Conservation (phyloP, 2,888 invertebrate genomes). For the Linyphia triangularis region DNA sequence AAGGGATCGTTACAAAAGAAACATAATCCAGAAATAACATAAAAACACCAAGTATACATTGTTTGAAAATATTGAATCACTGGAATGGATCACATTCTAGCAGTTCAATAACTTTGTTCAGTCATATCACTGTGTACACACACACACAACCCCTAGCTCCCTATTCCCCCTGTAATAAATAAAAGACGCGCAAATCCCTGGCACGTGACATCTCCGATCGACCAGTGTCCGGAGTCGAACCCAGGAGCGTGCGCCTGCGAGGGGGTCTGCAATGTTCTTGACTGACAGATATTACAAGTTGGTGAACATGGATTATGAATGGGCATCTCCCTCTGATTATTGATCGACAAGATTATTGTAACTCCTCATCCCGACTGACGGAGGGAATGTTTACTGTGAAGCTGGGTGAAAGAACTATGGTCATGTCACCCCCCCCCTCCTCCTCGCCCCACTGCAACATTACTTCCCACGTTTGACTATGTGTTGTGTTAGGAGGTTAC, state of each 20-base stretch:
- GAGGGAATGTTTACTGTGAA: constrained; percentile 52
- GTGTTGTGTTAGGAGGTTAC: no score
- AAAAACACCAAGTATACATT: no score
- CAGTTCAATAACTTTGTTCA: no score
- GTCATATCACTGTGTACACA: neutral
- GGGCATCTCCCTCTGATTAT: constrained; percentile 36
- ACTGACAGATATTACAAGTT: constrained; percentile 73
- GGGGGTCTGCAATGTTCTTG: constrained; percentile 36
- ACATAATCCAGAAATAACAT: no score
- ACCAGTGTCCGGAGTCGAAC: neutral
- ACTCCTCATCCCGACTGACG: constrained; percentile 40
- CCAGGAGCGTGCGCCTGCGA: neutral
- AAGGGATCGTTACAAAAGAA: no score
- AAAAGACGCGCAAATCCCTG: constrained; percentile 10
- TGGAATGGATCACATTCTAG: no score
- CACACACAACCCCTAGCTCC: no score
- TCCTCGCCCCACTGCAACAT: no score
- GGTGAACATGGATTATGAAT: constrained; percentile 71
- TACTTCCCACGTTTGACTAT: no score
- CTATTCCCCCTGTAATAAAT: constrained; percentile 11
- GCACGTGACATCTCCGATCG: constrained; percentile 2
- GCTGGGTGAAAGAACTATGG: constrained; percentile 11
- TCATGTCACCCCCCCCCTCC: neutral
- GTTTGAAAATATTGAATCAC: no score
- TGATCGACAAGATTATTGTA: constrained; percentile 70